Percentiles rank a stretch among this genome's conserved stretches.
phyloP scores from a whole-genome alignment of 1,140 invertebrate genomes.

The Lerema accius region DNA sequence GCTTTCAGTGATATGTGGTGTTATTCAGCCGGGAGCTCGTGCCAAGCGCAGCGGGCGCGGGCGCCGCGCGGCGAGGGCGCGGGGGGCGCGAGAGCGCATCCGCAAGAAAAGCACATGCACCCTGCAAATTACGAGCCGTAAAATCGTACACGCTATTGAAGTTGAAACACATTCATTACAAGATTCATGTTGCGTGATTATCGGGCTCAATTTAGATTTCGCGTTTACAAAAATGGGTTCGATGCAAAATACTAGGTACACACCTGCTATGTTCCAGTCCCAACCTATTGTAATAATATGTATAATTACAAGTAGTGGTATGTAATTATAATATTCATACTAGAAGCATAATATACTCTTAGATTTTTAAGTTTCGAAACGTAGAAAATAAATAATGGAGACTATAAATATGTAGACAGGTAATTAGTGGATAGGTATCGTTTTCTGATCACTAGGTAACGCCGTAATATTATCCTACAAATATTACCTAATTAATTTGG shows the following conservation, averaged over 20 bases:
- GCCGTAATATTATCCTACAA: conserved; percentile 3
- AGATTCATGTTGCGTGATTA: conserved; percentile 9
- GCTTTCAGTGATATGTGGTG: conserved; percentile 48
- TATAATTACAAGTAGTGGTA: too few relatives aligned
- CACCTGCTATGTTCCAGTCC: too few relatives aligned
- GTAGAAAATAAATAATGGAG: too few relatives aligned
- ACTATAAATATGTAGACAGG: too few relatives aligned
- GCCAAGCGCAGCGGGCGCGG: conserved; percentile 60
- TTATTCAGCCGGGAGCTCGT: conserved; percentile 57
- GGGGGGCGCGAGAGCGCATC: conserved; percentile 29
- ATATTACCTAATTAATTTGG: conserved; percentile 30
- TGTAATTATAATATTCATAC: too few relatives aligned
- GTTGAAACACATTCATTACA: conserved; percentile 18
- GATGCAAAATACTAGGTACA: neutral
- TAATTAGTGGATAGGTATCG: too few relatives aligned
- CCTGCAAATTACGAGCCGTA: conserved; percentile 3
- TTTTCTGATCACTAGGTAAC: neutral
- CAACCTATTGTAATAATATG: too few relatives aligned
- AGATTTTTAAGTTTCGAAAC: too few relatives aligned
- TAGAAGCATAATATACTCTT: too few relatives aligned
- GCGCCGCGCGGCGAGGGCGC: conserved; percentile 33
- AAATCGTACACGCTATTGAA: conserved; percentile 26
- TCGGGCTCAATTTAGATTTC: neutral
- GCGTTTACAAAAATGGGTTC: neutral
- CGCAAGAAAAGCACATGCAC: conserved; percentile 25